phyloP scores from a whole-genome alignment of 2,797 vertebrate species.

The Urosaurus nigricauda region DNA sequence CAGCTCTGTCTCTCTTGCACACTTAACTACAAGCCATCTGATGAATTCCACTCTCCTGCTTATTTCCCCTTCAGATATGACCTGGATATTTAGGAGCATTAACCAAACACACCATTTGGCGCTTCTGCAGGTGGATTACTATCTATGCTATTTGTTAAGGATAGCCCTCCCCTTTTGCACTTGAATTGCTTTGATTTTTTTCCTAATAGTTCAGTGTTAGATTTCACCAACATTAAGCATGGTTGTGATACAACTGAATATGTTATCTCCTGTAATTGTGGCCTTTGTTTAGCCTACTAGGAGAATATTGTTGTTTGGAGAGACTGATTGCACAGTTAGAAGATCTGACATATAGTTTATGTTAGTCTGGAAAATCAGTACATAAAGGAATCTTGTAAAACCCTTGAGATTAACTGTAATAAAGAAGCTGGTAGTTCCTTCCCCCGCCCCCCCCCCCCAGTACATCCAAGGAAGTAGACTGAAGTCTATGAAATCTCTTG shows the following conservation, averaged over 20 bases:
- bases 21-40: neutral
- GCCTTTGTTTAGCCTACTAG: neutral
- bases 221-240: neutral
- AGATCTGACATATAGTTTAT: neutral
- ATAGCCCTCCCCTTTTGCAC: neutral
- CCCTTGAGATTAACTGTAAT: no score
- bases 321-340: constrained; percentile 4
- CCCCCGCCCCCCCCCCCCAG: no score
- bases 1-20: neutral
- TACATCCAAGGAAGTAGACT: no score
- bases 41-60: neutral
- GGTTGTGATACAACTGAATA: neutral
- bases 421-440: no score
- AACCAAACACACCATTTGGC: neutral
- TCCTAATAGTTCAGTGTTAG: neutral
- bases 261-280: no score
- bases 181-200: neutral
- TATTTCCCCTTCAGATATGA: neutral
- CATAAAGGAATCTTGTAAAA: no score
- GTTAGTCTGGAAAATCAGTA: neutral
- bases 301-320: constrained; percentile 36
- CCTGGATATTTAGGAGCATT: neutral
- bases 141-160: neutral
- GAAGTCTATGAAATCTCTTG: no score
- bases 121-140: neutral